Percentiles rank a stretch among this genome's conserved stretches.
Conservation (phyloP, 2,797 vertebrate species). For the Molossus alvarezi region DNA sequence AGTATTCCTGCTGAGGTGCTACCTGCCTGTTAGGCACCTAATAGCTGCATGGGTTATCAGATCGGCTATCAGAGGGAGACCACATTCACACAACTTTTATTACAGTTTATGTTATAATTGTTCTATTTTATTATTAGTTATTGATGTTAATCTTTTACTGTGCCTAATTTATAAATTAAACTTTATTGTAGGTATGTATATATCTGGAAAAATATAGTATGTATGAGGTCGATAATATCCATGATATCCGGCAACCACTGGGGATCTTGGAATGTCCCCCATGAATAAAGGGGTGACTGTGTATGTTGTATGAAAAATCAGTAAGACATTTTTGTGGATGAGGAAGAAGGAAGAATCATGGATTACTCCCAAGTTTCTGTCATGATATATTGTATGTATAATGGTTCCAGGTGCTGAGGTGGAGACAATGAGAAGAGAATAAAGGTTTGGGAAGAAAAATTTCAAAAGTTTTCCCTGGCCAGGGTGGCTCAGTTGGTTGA, state of each 20-base stretch:
- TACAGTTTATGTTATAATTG: not conserved
- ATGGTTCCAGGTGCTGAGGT: not conserved
- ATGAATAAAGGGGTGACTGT: not conserved
- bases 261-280: not conserved
- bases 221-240: not conserved
- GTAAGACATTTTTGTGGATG: not conserved
- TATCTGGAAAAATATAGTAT: not conserved
- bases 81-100: not conserved
- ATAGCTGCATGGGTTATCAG: not conserved
- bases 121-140: not conserved
- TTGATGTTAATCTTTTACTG: not conserved
- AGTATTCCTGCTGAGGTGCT: not conserved
- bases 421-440: not conserved
- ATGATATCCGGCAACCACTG: not conserved
- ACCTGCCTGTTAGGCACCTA: not conserved
- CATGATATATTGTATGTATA: not conserved
- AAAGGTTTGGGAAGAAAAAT: not conserved
- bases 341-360: not conserved
- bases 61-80: not conserved
- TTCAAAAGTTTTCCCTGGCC: not conserved
- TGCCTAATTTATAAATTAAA: not conserved
- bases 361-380: not conserved
- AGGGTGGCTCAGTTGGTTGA: not conserved
- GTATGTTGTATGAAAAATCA: not conserved
- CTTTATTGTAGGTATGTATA: not conserved